Evolutionary conservation across 2,797 vertebrate species (phyloP).

Genomic region (Cryptoprocta ferox): DNA sequence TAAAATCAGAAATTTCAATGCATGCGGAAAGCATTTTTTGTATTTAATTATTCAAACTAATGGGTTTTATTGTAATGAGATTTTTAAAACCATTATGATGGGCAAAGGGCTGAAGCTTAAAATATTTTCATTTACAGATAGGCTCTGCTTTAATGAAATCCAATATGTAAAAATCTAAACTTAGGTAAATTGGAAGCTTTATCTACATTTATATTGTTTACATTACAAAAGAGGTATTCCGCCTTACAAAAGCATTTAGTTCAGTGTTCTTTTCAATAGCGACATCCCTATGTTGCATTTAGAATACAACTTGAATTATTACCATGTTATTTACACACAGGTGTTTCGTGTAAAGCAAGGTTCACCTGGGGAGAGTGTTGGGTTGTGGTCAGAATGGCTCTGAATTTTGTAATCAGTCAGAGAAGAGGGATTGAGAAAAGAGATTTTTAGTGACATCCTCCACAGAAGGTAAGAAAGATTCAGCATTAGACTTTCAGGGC

Average conservation of each 20-base stretch:
- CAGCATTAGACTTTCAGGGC: not conserved
- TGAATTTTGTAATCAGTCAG: not conserved
- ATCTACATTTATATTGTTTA: conserved; percentile 65
- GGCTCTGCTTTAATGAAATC: conserved; percentile 73
- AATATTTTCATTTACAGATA: conserved; percentile 74
- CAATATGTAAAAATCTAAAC: conserved; percentile 71
- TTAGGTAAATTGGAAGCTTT: conserved; percentile 63
- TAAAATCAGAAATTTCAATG: conserved; percentile 69
- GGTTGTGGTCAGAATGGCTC: not conserved
- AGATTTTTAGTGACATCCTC: conserved; percentile 66
- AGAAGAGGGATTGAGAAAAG: not conserved
- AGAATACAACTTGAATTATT: not conserved
- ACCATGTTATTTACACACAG: conserved; percentile 40
- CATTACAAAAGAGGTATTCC: conserved; percentile 57
- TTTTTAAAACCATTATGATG: conserved; percentile 69
- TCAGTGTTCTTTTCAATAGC: conserved; percentile 35
- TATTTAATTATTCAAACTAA: conserved; percentile 79
- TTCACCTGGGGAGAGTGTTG: not conserved
- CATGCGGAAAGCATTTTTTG: conserved; percentile 35
- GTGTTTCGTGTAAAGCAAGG: conserved; percentile 10
- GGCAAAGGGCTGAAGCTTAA: conserved; percentile 71
- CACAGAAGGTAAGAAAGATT: conserved; percentile 46
- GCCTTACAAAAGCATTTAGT: conserved; percentile 44
- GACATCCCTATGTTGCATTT: not conserved
- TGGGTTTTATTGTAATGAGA: conserved; percentile 77